Conservation (phyloP, 1,140 invertebrate genomes). For the Drosophila seguyi region DNA sequence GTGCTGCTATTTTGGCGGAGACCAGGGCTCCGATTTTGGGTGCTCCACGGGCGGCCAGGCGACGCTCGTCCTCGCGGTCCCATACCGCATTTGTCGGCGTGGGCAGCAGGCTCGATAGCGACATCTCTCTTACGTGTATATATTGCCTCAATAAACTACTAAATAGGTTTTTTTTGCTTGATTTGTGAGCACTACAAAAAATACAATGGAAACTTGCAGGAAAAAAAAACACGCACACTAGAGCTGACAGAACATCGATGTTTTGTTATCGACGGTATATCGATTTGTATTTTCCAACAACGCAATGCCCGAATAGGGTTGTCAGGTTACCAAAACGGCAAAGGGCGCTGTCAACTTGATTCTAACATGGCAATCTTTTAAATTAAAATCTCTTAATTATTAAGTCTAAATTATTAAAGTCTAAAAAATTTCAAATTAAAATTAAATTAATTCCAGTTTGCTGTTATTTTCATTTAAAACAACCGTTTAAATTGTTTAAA, state of each 20-base stretch:
- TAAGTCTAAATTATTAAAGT: too few relatives aligned
- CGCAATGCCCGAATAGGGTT: slow-evolving; percentile 10
- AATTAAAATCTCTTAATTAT: neutral
- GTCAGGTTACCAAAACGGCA: neutral
- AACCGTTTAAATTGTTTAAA: too few relatives aligned
- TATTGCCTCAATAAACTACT: neutral
- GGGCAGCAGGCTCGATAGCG: slow-evolving; percentile 90
- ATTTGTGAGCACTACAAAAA: slow-evolving; percentile 3
- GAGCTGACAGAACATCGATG: neutral
- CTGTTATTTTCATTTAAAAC: too few relatives aligned
- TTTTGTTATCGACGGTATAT: neutral
- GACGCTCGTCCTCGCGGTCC: slow-evolving; percentile 95
- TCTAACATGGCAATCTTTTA: neutral
- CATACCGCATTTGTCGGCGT: slow-evolving; percentile 93
- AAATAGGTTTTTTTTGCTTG: neutral
- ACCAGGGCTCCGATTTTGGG: slow-evolving; percentile 90
- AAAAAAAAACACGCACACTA: slow-evolving; percentile 45
- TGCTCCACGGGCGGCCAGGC: slow-evolving; percentile 87
- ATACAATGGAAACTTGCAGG: slow-evolving; percentile 29
- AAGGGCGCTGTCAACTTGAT: neutral
- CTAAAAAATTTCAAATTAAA: too few relatives aligned
- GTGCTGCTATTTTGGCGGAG: slow-evolving; percentile 94
- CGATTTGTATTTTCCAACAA: neutral
- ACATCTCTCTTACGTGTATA: slow-evolving; percentile 51
- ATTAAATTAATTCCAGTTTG: too few relatives aligned